phyloP scores from a whole-genome alignment of 1,140 invertebrate species.

The Eubasilissa regina region DNA sequence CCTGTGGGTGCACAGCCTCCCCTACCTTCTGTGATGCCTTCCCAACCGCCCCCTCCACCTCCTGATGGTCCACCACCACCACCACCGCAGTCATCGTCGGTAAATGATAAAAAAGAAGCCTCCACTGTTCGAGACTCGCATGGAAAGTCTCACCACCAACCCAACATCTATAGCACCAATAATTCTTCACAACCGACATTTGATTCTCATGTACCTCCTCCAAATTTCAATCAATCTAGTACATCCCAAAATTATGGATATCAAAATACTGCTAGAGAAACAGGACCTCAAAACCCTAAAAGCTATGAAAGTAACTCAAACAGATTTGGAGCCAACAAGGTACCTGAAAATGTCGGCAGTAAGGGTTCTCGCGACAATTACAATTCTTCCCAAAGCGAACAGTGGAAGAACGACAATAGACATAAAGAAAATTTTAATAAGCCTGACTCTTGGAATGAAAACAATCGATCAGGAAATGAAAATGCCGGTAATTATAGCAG shows the following conservation, averaged over 20 bases:
- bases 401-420: neutral
- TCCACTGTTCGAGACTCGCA: conserved; percentile 55
- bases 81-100: conserved; percentile 53
- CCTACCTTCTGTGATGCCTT: conserved; percentile 68
- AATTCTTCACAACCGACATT: conserved; percentile 16
- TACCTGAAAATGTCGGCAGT: neutral
- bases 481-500: neutral
- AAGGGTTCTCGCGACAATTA: neutral
- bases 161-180: neutral
- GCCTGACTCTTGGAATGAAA: conserved; percentile 15
- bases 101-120: conserved; percentile 42
- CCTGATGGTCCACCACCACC: conserved; percentile 62
- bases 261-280: neutral
- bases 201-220: conserved; percentile 28
- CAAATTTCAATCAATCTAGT: conserved; percentile 23
- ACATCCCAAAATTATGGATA: conserved; percentile 10
- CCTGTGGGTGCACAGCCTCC: conserved; percentile 65
- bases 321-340: neutral
- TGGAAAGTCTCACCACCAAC: neutral
- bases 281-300: neutral
- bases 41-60: conserved; percentile 65
- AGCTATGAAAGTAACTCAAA: conserved; percentile 13
- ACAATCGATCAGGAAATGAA: conserved; percentile 43
- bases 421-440: neutral
- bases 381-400: conserved; percentile 5